Percentiles rank a stretch among this genome's conserved stretches.
Evolutionary conservation across 2,888 invertebrate species (phyloP).

Genomic region (Ochlodes sylvanus): DNA sequence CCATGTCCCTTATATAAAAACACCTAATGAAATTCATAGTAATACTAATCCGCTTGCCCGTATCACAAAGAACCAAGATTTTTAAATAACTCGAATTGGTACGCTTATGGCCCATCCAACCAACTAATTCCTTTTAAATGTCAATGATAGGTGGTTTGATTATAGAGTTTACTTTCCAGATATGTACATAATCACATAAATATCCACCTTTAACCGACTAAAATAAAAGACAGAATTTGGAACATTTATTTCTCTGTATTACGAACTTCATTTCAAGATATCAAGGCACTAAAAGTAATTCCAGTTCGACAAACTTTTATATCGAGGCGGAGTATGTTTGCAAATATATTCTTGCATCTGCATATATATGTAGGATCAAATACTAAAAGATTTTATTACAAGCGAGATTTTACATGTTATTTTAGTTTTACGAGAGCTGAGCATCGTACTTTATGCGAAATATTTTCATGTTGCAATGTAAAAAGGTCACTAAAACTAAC

Average conservation of each 20-base stretch:
- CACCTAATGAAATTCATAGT: too few species aligned
- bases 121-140: too few species aligned
- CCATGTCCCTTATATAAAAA: too few species aligned
- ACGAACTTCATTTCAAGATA: constrained; percentile 11
- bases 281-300: constrained; percentile 19
- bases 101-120: too few species aligned
- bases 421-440: constrained; percentile 18
- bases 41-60: too few species aligned
- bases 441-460: constrained; percentile 7
- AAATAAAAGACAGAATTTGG: too few species aligned
- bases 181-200: too few species aligned
- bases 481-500: background rate
- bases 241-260: background rate
- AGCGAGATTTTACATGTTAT: constrained; percentile 36
- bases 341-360: constrained; percentile 22
- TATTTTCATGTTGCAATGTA: constrained; percentile 15
- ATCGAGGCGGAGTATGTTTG: background rate
- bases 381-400: constrained; percentile 32
- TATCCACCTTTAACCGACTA: too few species aligned
- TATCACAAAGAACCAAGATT: too few species aligned
- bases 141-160: too few species aligned
- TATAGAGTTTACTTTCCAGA: too few species aligned
- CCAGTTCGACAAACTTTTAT: constrained; percentile 12
- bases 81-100: too few species aligned
- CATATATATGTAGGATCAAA: constrained; percentile 27